These are phyloP conservation scores for Tetragnatha versicolor DNA, from an alignment of 1,140 invertebrate genomes.

Conservation along the genomic window DNA sequence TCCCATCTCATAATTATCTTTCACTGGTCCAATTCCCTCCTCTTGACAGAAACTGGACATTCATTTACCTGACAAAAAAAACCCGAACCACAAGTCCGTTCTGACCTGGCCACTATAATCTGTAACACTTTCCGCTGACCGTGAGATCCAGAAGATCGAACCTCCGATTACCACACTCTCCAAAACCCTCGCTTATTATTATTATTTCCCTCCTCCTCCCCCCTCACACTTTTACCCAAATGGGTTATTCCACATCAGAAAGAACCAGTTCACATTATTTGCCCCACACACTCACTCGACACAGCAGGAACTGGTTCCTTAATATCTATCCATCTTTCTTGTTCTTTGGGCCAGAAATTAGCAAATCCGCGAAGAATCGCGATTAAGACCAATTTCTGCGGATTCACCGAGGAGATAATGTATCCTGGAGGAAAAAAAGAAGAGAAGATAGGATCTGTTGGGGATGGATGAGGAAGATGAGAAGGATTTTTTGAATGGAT, in stretches of 20 bases:
- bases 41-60: too few species aligned
- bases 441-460: not conserved
- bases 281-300: too few species aligned
- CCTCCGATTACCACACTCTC: not conserved
- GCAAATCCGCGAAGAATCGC: slow-evolving; percentile 15
- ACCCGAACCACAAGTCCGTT: too few species aligned
- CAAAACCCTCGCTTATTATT: not conserved
- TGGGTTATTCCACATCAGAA: not conserved
- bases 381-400: slow-evolving; percentile 32
- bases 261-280: too few species aligned
- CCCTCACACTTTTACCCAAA: slow-evolving; percentile 18
- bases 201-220: not conserved
- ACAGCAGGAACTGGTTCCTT: slow-evolving; percentile 3
- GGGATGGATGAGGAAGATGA: too few species aligned
- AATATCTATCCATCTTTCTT: too few species aligned
- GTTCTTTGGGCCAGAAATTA: slow-evolving; percentile 16
- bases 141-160: not conserved
- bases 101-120: too few species aligned
- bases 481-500: too few species aligned
- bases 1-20: too few species aligned
- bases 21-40: too few species aligned
- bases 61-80: too few species aligned
- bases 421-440: not conserved
- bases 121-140: slow-evolving; percentile 19
- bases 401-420: not conserved